Base-by-base conservation (phyloP, 2,888 invertebrate genomes). In the Rhorus exstirpatorius region DNA sequence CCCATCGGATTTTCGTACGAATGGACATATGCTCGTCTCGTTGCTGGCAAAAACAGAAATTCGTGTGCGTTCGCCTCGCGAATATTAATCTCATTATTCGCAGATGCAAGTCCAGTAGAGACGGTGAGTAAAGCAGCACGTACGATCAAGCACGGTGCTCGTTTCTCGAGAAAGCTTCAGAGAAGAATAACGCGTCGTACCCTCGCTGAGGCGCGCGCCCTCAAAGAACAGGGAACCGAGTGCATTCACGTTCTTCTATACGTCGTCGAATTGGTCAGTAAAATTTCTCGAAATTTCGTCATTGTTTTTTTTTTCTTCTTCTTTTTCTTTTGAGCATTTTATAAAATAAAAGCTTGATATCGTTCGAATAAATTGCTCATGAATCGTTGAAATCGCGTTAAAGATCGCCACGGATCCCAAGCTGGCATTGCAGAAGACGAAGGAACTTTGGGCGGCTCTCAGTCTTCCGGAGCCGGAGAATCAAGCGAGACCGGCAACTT, bases 381-480 rank as follows among this genome's bases (percentile, higher is more conserved):
- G n/a, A 6, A 17, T 14, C 12, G n/a, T n/a, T 21, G 31, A 14
- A 14, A 38, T 35, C 14, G 38, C 21, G 10, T 68, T 71, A 14
- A 87, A 97, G 97, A 94, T 97, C 87, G 96, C 96, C 1, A 97
- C 95, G 17, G 97, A 97, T 93, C 97, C 97, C 0, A 96, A 95
- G 83, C 83, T 95, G 75, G 97, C 97, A 0, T 94, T 96, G 91
- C 94, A 96, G 90, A 97, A 97, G 90, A 96, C 96, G 1, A 95
- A 95, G 86, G 96, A 96, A 85, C 91, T 97, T 58, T 97, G 96
- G 96, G 92, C 91, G 0, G 94, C 94, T 46, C 93, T 97, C 70
- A 97, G 97, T 89, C 93, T 95, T 85, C 95, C 97, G 24, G 97
- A 97, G 90, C 97, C 97, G 0, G 97, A 97, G 93, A 97, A 97